Base-by-base conservation (phyloP, 1,140 invertebrate species). In the Matsumurasca onukii region DNA sequence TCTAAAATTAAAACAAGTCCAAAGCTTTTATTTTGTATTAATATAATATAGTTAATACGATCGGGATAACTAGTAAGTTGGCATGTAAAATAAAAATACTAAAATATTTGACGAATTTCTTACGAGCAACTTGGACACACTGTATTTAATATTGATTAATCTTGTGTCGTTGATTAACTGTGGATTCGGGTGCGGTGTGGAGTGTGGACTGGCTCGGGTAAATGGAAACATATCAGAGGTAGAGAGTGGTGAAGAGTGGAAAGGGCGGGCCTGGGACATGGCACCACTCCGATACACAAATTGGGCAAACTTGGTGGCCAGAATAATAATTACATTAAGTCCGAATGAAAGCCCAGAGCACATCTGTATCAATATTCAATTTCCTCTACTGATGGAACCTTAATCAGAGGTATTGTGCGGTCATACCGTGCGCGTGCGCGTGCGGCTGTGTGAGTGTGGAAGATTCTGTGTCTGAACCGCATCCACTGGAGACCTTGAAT, bases 291-390 rank as follows among this genome's bases (percentile, higher is more conserved):
- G 55, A 59, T 59, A 29, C 30, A 59, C 55, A 59, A 59, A 59
- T 59, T 59, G 55, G 55, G 25, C 17, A 29, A 59, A 59, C 55
- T 59, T 59, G 49, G 55, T 24, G 55, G 55, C 30, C 55, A 22
- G 55, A 59, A 59, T 59, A 27, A 27, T 59, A 59, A 59, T 59
- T 27, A 59, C 55, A 27, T 59, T 59, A 59, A 22, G 34, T 22
- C 55, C 55, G 55, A 59, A 29, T 59, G 55, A 59, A 29, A 59
- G 55, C 55, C 55, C 3, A 24, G 24, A n/a, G 55, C 55, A 25
- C 55, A 59, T 59, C 55, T 59, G 55, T 59, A 59, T 59, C 55
- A 59, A 59, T 59, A 59, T 59, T 59, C 22, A 59, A 29, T 59
- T 59, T 27, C 22, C 2, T 5, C 3, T 27, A 13, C 15, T 12